Percentiles rank a stretch among this genome's conserved stretches.
phyloP scores from a whole-genome alignment of 2,888 invertebrate species.

The Troilus luridus region DNA sequence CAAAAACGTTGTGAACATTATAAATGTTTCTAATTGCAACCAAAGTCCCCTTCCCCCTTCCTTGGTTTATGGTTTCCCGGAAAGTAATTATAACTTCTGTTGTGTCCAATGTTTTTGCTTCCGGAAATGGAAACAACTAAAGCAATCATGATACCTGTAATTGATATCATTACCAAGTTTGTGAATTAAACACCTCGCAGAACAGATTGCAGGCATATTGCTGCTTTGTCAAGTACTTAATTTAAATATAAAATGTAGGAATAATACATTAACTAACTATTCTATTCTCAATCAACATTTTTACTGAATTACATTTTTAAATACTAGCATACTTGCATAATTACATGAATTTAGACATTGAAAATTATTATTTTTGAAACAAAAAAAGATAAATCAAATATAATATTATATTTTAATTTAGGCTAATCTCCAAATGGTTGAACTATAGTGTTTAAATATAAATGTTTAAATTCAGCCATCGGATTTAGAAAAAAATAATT shows the following conservation, averaged over 20 bases:
- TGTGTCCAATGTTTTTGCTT: background rate
- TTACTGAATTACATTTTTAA: too few relatives aligned
- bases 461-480: too few relatives aligned
- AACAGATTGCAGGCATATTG: background rate
- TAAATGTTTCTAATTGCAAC: background rate
- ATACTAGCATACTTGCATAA: too few relatives aligned
- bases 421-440: too few relatives aligned
- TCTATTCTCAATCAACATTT: too few relatives aligned
- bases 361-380: too few relatives aligned
- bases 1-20: conserved; percentile 10
- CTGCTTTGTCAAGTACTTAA: background rate
- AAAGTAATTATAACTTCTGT: conserved; percentile 35
- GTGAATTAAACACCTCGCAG: background rate
- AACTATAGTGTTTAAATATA: too few relatives aligned
- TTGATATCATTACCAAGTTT: background rate
- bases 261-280: too few relatives aligned
- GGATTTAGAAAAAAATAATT: too few relatives aligned
- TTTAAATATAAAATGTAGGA: background rate
- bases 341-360: too few relatives aligned
- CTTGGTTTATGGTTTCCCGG: conserved; percentile 5
- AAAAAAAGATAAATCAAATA: too few relatives aligned
- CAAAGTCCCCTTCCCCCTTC: background rate
- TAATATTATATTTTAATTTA: too few relatives aligned
- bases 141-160: conserved; percentile 6
- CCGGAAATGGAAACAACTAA: background rate